Evolutionary conservation across 2,113 vertebrate species (phyloP), one percentile per base, ranked within the genome.

Genomic region (Phoxinus phoxinus): DNA sequence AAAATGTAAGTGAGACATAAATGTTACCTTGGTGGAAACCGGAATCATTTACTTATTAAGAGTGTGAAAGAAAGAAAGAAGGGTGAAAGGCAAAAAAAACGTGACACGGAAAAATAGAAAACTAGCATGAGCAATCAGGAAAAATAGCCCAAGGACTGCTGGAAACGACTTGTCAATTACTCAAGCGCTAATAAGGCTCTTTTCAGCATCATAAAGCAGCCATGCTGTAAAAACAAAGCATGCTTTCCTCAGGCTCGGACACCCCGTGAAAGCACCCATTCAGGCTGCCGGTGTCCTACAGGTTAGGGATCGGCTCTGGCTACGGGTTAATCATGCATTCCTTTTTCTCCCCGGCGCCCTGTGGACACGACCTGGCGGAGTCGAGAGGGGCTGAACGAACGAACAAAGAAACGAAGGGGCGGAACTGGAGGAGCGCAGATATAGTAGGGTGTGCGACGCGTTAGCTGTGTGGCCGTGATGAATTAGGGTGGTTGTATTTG

Each of bases 161-260:
- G 82, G 80, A 80, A 84, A 82, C 65, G 79, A 90, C 79, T 58
- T 79, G 53, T 88, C 87, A 90, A 90, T 90, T 90, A 87, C 87
- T 86, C 67, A 37, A 61, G 3, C 44, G 63, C 87, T 91, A 89
- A 91, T 89, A 89, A 88, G 86, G 53, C 75, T 81, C 80, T 88
- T 88, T 88, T 87, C 79, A 30, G 44, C 58, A 35, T 74, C 75
- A 83, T 84, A 81, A 78, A 81, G 86, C 87, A 80, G 21, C 81
- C 32, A 35, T 82, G 81, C 84, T 80, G 75, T 88, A 89, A 89
- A 89, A 87, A 88, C 81, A 84, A 83, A 81, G 67, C 25, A 25
- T 19, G n/a, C 83, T 85, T 88, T 88, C 89, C 86, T 88, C 84
- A 44, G 87, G 88, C 87, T 58, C 2, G 67, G 84, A 74, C 63